Evolutionary conservation across 2,797 vertebrate genomes (phyloP).

Genomic region (Tragelaphus eurycerus): DNA sequence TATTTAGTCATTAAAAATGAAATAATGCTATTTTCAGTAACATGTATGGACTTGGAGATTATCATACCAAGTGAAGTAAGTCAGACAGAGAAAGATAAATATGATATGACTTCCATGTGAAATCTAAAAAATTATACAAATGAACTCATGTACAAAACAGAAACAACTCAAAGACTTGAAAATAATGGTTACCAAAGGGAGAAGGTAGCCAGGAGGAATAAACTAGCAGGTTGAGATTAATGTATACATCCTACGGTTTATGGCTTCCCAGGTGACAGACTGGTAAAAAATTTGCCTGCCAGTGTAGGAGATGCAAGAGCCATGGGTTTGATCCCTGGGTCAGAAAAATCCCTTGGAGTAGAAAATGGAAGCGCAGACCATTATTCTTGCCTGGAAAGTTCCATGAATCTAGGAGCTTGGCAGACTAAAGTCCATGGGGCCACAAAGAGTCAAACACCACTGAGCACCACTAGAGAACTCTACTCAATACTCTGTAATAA

Average conservation of each 20-base stretch:
- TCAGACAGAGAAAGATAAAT: neutral
- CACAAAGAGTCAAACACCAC: neutral
- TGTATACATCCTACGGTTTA: neutral
- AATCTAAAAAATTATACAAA: neutral
- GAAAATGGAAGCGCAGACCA: neutral
- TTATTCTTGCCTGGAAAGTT: neutral
- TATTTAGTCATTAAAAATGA: neutral
- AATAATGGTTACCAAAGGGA: neutral
- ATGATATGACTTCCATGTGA: neutral
- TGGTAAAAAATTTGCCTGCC: neutral
- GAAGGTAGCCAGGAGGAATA: neutral
- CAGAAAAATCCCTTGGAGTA: neutral
- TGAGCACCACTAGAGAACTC: neutral
- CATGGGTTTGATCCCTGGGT: neutral
- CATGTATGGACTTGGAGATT: neutral
- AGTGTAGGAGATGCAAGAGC: neutral
- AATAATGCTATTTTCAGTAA: neutral
- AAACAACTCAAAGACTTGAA: neutral
- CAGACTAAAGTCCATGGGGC: neutral
- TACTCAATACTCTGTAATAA: neutral
- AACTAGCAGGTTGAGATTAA: neutral
- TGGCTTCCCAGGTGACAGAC: neutral
- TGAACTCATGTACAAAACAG: neutral
- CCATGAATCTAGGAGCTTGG: neutral
- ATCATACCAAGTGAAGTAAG: neutral